Evolutionary conservation across 1,140 invertebrate species (phyloP).

Genomic region (Drosophila sucinea): DNA sequence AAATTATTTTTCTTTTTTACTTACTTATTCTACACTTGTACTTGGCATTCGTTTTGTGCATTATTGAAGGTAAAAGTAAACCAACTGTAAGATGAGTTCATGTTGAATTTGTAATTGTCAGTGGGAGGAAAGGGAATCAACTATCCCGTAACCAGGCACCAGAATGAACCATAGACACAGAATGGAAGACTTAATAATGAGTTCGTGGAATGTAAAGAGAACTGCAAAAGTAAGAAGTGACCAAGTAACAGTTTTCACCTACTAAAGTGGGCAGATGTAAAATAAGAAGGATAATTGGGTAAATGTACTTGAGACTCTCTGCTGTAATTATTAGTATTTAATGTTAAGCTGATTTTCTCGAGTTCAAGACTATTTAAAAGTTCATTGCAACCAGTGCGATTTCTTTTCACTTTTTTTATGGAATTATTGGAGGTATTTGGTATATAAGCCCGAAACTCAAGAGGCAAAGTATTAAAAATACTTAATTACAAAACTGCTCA

Average conservation of each 20-base stretch:
- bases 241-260: slow-evolving; percentile 15
- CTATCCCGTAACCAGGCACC: not conserved
- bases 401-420: no score
- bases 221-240: not conserved
- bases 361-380: no score
- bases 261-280: not conserved
- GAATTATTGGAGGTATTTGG: no score
- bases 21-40: slow-evolving; percentile 33
- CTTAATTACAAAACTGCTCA: no score
- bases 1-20: slow-evolving; percentile 47
- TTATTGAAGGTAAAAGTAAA: slow-evolving; percentile 61
- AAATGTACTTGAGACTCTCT: not conserved
- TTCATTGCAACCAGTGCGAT: no score
- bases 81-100: slow-evolving; percentile 44
- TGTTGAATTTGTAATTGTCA: slow-evolving; percentile 8
- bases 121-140: not conserved
- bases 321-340: no score
- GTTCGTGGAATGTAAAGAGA: slow-evolving; percentile 2
- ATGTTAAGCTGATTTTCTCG: no score
- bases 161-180: not conserved
- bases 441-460: no score
- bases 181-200: slow-evolving; percentile 12
- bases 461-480: no score
- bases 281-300: not conserved
- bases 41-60: slow-evolving; percentile 47